These are phyloP conservation scores for Aradus depressus DNA, from an alignment of 2,888 invertebrate species.

Conservation along the genomic window DNA sequence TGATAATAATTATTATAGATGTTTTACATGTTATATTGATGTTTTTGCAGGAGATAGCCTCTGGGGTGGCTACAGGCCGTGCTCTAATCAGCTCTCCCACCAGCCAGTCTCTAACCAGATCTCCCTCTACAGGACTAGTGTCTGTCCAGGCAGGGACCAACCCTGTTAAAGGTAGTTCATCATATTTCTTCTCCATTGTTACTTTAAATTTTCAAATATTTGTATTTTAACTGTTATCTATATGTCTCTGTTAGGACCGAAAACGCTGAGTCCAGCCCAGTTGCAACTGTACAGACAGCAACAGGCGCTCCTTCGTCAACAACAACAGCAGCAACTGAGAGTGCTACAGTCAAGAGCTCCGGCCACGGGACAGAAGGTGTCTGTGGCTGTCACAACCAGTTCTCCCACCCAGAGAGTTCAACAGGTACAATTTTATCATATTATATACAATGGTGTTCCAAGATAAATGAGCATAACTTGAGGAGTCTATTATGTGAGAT, in stretches of 20 bases:
- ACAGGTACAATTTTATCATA: conserved; percentile 10
- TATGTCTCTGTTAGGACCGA: conserved; percentile 40
- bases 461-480: too few relatives aligned
- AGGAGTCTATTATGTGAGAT: too few relatives aligned
- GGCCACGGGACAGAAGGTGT: conserved; percentile 23
- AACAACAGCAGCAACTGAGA: conserved; percentile 25
- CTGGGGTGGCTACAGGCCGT: too few relatives aligned
- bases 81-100: too few relatives aligned
- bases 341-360: conserved; percentile 18
- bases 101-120: conserved; percentile 2
- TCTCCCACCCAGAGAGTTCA: conserved; percentile 22
- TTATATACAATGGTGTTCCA: neutral
- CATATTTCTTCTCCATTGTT: too few relatives aligned
- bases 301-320: conserved; percentile 27
- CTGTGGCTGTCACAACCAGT: conserved; percentile 25
- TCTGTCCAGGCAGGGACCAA: conserved; percentile 16
- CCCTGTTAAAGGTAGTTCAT: too few relatives aligned
- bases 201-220: neutral
- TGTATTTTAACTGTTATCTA: neutral
- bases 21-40: too few relatives aligned
- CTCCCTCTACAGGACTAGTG: conserved; percentile 1
- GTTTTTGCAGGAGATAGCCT: too few relatives aligned
- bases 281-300: conserved; percentile 55
- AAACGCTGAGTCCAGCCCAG: conserved; percentile 45
- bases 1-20: too few relatives aligned